phyloP scores from a whole-genome alignment of 2,113 vertebrate genomes.

The Struthio camelus region DNA sequence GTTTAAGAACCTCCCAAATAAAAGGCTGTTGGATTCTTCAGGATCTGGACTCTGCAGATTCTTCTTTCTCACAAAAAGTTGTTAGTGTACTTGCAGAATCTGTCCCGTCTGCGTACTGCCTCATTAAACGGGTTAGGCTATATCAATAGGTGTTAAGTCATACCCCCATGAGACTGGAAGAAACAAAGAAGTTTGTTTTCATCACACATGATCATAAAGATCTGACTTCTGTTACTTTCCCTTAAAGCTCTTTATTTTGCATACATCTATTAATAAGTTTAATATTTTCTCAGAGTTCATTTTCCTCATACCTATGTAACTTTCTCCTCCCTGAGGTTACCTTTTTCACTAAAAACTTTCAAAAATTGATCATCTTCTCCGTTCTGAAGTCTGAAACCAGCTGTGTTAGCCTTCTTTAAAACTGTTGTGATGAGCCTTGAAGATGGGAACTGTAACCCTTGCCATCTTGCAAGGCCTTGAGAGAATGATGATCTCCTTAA shows the following conservation, averaged over 20 bases:
- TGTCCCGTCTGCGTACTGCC: neutral
- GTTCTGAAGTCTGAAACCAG: neutral
- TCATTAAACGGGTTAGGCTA: neutral
- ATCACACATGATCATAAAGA: neutral
- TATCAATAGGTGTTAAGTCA: neutral
- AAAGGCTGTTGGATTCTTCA: neutral
- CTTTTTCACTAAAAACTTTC: neutral
- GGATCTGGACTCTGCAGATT: neutral
- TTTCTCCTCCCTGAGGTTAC: neutral
- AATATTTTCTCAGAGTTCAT: neutral
- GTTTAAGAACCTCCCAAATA: neutral
- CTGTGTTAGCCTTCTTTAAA: neutral
- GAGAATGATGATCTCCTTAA: neutral
- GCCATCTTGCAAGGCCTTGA: neutral
- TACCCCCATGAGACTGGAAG: neutral
- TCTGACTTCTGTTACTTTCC: neutral
- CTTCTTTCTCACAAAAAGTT: neutral
- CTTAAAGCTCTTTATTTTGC: neutral
- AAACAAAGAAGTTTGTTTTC: neutral
- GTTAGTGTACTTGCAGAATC: neutral
- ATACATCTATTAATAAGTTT: neutral
- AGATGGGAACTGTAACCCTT: neutral
- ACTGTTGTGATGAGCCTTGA: neutral
- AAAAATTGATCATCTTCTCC: neutral
- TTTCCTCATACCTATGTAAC: neutral